These are phyloP conservation scores for Pogonognathellus flavescens DNA, from an alignment of 1,140 invertebrate genomes.

Conservation along the genomic window DNA sequence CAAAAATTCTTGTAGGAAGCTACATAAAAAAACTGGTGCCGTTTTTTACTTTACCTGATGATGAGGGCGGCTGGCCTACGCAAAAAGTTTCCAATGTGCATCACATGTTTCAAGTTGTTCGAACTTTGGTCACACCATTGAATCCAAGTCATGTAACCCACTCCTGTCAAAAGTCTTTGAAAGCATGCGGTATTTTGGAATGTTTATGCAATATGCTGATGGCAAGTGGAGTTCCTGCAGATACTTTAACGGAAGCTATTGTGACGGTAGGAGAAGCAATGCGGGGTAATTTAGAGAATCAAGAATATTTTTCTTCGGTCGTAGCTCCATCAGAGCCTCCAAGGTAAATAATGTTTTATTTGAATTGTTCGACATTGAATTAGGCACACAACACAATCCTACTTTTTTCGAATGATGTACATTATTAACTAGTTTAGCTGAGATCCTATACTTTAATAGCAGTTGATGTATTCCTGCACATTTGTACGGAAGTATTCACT, in stretches of 20 bases:
- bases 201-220: conserved; percentile 91
- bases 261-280: conserved; percentile 96
- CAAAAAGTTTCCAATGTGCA: conserved; percentile 82
- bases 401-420: conserved; percentile 45
- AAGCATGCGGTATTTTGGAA: conserved; percentile 84
- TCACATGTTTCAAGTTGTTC: conserved; percentile 76
- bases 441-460: conserved; percentile 8
- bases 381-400: not conserved
- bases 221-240: conserved; percentile 95
- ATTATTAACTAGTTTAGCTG: conserved; percentile 39
- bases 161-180: conserved; percentile 91
- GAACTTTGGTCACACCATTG: conserved; percentile 89
- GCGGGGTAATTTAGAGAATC: conserved; percentile 89
- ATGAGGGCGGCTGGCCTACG: conserved; percentile 85
- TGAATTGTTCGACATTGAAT: too few species aligned
- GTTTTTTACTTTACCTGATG: conserved; percentile 83
- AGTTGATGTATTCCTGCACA: not conserved
- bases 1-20: too few species aligned
- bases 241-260: conserved; percentile 96
- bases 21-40: conserved; percentile 91
- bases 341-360: conserved; percentile 72
- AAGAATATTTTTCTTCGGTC: conserved; percentile 92
- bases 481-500: conserved; percentile 2
- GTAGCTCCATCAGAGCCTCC: conserved; percentile 93
- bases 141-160: conserved; percentile 84